These are phyloP conservation scores for Pseudomyrmex cubaensis DNA, from an alignment of 1,140 invertebrate species.

Conservation along the genomic window DNA sequence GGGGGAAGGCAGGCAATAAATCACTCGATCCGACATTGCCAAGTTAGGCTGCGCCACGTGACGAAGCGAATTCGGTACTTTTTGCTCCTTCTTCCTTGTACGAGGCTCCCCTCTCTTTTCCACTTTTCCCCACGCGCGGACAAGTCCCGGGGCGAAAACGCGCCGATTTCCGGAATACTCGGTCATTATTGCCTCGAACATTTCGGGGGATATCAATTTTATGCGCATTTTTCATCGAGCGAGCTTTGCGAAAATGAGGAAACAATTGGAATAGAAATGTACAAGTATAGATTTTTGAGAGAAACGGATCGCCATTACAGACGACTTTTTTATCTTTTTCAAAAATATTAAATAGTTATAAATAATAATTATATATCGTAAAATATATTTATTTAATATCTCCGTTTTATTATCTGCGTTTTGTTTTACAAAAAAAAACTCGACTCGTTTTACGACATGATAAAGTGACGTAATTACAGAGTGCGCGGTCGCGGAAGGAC, in stretches of 20 bases:
- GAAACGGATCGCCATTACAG: too few relatives aligned
- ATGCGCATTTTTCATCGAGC: conserved; percentile 5
- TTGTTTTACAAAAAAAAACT: too few relatives aligned
- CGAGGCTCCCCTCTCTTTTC: conserved; percentile 32
- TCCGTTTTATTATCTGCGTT: too few relatives aligned
- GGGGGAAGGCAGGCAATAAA: conserved; percentile 78
- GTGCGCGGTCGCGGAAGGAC: background rate
- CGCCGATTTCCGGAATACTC: conserved; percentile 29
- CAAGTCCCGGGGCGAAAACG: conserved; percentile 41
- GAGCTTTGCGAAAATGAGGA: too few relatives aligned
- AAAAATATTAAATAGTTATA: too few relatives aligned
- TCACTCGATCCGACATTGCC: conserved; percentile 78
- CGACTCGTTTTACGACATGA: background rate
- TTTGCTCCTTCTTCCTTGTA: conserved; percentile 61
- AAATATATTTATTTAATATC: too few relatives aligned
- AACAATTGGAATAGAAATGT: too few relatives aligned
- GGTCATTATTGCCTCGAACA: conserved; percentile 5
- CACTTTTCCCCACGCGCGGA: background rate
- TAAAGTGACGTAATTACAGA: conserved; percentile 3
- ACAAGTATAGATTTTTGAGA: too few relatives aligned
- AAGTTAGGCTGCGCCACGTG: conserved; percentile 76
- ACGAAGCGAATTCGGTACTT: conserved; percentile 70
- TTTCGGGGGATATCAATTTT: background rate
- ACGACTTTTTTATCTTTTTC: too few relatives aligned
- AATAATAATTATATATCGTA: too few relatives aligned